Evolutionary conservation across 2,888 invertebrate genomes (phyloP).

Genomic region (Leucophenga maculata): DNA sequence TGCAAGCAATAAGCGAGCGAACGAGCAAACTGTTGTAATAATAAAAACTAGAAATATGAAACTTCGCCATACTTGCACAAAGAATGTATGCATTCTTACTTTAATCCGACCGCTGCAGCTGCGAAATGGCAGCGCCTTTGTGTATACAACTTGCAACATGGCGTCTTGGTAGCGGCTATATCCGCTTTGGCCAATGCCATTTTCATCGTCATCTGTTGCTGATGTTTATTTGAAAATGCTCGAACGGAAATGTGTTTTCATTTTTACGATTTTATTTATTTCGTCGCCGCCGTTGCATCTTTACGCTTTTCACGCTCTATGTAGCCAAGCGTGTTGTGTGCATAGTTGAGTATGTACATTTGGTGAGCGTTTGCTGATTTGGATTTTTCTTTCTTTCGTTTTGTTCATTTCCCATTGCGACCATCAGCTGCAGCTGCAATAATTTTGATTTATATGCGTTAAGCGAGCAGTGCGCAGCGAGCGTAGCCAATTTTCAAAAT

Average conservation of each 20-base stretch:
- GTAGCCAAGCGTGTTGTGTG: neutral
- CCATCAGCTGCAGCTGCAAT: conserved; percentile 30
- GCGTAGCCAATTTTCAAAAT: neutral
- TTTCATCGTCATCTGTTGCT: conserved; percentile 27
- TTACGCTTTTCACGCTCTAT: neutral
- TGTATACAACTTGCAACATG: too few relatives aligned
- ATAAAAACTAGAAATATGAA: neutral
- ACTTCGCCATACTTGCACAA: neutral
- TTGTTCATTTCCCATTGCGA: conserved; percentile 7
- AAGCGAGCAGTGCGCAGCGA: conserved; percentile 5
- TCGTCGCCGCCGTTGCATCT: neutral
- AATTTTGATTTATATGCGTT: conserved; percentile 29
- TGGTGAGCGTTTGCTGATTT: neutral
- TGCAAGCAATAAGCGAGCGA: too few relatives aligned
- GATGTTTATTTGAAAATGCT: conserved; percentile 28
- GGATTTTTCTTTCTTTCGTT: neutral
- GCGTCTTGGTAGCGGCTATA: too few relatives aligned
- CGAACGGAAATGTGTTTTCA: conserved; percentile 19
- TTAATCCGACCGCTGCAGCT: neutral
- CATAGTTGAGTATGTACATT: neutral
- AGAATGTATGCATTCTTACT: neutral
- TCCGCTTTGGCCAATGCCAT: neutral
- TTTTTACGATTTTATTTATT: conserved; percentile 9
- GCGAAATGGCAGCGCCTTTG: neutral
- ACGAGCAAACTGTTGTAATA: neutral